phyloP scores from a whole-genome alignment of 2,888 invertebrate species.

The Schizotus pectinicornis region DNA sequence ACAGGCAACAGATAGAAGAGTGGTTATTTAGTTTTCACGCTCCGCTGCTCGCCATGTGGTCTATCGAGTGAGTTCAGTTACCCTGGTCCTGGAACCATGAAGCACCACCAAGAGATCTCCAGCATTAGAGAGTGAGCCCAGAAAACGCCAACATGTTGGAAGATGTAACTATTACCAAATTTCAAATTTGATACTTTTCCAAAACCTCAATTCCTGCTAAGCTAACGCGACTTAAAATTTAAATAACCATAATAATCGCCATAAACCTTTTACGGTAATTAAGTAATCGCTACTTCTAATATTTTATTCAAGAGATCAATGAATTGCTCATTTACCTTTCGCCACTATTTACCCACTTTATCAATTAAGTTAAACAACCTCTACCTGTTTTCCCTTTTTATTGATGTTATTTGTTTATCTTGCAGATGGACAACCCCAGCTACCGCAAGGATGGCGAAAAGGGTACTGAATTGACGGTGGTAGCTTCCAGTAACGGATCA shows the following conservation, averaged over 20 bases:
- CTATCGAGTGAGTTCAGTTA: slow-evolving; percentile 9
- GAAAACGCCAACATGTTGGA: slow-evolving; percentile 6
- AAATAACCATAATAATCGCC: no score
- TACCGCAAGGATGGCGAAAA: slow-evolving; percentile 52
- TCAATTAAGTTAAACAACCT: neutral
- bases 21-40: slow-evolving; percentile 16
- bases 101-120: neutral
- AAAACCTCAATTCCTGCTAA: no score
- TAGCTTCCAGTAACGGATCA: slow-evolving; percentile 37
- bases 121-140: neutral
- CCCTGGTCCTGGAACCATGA: slow-evolving; percentile 2
- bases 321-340: no score
- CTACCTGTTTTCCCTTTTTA: neutral
- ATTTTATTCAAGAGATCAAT: no score
- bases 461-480: slow-evolving; percentile 38
- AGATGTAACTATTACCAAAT: slow-evolving; percentile 7
- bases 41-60: slow-evolving; percentile 19
- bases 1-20: slow-evolving; percentile 5
- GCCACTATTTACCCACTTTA: neutral
- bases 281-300: no score
- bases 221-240: no score
- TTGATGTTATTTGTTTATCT: slow-evolving; percentile 26
- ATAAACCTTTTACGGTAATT: no score
- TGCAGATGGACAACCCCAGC: slow-evolving; percentile 61
- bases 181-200: no score